Conservation (phyloP, 1,140 invertebrate genomes). For the Ctenoplectra terminalis region DNA sequence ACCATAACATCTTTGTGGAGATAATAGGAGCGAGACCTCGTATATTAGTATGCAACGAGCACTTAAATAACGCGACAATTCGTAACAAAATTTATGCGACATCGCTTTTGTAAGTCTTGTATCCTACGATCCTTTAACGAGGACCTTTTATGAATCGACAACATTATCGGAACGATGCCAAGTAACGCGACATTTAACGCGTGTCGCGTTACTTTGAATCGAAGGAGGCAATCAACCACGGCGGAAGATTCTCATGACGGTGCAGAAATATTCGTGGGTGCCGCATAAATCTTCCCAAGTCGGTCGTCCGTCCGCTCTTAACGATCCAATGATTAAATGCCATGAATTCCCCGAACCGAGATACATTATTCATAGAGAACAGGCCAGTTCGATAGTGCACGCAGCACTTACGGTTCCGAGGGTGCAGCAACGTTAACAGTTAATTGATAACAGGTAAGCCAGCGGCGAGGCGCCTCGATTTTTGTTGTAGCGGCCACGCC, state of each 20-base stretch:
- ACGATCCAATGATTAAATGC: conserved; percentile 57
- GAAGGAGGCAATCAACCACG: not conserved
- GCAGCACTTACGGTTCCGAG: conserved; percentile 49
- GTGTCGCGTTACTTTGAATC: not conserved
- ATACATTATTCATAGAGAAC: conserved; percentile 64
- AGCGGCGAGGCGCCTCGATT: conserved; percentile 45
- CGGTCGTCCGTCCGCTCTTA: conserved; percentile 47
- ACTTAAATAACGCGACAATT: not conserved
- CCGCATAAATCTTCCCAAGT: conserved; percentile 40
- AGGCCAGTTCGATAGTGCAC: conserved; percentile 36
- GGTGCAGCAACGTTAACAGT: conserved; percentile 61
- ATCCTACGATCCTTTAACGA: not conserved
- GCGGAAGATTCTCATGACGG: conserved; percentile 27
- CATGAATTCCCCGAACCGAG: conserved; percentile 47
- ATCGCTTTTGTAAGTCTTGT: not conserved
- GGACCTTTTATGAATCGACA: no score
- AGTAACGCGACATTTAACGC: not conserved
- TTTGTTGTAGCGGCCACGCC: conserved; percentile 54
- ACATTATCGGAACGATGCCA: no score
- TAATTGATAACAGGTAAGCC: conserved; percentile 69
- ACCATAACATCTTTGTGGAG: not conserved
- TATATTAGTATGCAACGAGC: not conserved
- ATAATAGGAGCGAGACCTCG: not conserved
- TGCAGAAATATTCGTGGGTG: conserved; percentile 28
- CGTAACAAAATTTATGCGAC: not conserved